A percentile compares a stretch with the other conserved stretches of the same genome.
phyloP scores from a whole-genome alignment of 2,113 vertebrate genomes.

The Megaleporinus macrocephalus region DNA sequence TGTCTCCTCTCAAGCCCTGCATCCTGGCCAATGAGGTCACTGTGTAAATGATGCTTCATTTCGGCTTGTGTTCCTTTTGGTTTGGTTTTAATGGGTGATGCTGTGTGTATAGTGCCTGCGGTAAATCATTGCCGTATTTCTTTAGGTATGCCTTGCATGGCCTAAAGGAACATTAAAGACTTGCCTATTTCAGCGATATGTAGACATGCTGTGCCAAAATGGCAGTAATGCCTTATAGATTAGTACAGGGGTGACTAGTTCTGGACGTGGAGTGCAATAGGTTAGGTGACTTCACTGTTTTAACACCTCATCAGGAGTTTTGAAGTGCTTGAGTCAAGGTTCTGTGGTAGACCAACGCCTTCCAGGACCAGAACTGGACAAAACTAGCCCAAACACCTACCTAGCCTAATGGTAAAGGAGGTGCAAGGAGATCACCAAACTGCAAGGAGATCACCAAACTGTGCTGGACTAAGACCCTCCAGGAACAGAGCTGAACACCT shows the following conservation, averaged over 20 bases:
- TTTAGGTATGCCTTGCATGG: not conserved
- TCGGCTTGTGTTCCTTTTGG: not conserved
- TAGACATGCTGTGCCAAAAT: not conserved
- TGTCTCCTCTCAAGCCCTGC: not conserved
- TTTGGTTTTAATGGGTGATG: not conserved
- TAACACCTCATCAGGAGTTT: too few species aligned
- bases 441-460: too few species aligned
- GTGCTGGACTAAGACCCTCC: not conserved
- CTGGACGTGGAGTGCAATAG: too few species aligned
- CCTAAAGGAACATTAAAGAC: not conserved
- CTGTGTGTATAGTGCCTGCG: not conserved
- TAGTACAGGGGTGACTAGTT: too few species aligned
- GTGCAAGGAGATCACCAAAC: too few species aligned
- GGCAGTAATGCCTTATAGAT: not conserved
- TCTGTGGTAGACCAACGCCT: too few species aligned
- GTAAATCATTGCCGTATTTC: not conserved
- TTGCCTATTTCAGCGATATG: not conserved
- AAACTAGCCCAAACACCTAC: too few species aligned
- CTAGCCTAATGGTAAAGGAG: too few species aligned
- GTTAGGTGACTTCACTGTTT: too few species aligned
- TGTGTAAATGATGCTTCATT: slow-evolving; percentile 1
- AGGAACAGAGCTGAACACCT: not conserved
- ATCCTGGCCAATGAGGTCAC: not conserved
- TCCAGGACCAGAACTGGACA: too few species aligned
- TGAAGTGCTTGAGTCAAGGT: too few species aligned